These are phyloP conservation scores for Pseudochirops cupreus DNA, from an alignment of 2,797 vertebrate species.

Conservation along the genomic window DNA sequence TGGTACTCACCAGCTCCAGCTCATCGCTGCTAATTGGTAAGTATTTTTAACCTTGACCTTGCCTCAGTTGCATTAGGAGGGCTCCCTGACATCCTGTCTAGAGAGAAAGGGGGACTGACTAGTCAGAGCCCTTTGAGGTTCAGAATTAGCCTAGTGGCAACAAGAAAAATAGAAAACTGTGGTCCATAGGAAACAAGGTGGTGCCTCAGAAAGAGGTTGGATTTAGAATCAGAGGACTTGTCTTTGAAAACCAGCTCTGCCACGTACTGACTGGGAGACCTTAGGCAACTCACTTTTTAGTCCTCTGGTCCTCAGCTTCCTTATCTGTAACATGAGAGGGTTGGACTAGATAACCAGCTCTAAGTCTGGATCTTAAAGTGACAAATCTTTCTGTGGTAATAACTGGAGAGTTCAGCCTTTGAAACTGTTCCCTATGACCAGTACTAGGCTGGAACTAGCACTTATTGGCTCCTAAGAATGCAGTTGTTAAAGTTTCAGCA, in stretches of 20 bases:
- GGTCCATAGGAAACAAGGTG: background rate
- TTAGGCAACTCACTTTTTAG: background rate
- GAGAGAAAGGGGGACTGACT: background rate
- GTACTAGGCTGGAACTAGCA: background rate
- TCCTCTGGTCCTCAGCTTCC: background rate
- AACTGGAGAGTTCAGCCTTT: background rate
- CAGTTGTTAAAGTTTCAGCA: background rate
- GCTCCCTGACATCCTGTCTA: background rate
- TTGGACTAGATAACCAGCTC: background rate
- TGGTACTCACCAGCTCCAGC: background rate
- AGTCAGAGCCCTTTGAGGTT: background rate
- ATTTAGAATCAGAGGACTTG: background rate
- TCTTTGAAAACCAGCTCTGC: background rate
- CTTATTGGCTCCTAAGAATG: background rate
- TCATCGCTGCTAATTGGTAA: background rate
- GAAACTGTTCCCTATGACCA: background rate
- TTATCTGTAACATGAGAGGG: background rate
- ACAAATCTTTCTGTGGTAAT: background rate
- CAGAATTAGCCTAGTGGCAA: background rate
- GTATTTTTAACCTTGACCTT: background rate
- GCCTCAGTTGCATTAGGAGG: background rate
- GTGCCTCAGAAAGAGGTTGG: background rate
- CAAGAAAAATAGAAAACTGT: background rate
- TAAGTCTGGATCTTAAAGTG: background rate
- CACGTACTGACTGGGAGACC: background rate